phyloP scores from a whole-genome alignment of 2,113 vertebrate genomes.

The Saguinus midas region DNA sequence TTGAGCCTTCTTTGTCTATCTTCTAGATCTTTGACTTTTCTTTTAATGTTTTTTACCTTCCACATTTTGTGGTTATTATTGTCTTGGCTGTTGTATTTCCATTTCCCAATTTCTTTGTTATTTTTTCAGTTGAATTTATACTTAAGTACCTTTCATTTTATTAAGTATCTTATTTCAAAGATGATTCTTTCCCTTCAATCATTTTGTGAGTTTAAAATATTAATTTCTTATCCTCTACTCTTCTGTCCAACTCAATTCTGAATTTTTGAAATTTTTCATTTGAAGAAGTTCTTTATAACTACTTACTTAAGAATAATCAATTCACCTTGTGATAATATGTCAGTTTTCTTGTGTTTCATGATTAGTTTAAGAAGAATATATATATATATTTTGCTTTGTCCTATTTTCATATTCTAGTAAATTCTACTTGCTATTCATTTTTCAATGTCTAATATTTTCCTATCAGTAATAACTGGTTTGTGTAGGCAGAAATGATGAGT shows the following conservation, averaged over 20 bases:
- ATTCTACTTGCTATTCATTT: neutral
- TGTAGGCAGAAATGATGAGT: neutral
- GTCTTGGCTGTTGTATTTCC: neutral
- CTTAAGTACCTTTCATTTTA: neutral
- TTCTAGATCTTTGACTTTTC: neutral
- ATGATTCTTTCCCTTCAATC: neutral
- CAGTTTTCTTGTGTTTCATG: neutral
- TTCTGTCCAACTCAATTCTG: neutral
- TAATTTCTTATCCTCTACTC: neutral
- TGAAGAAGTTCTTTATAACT: neutral
- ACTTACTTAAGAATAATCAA: neutral
- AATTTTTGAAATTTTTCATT: neutral
- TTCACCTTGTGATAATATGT: neutral
- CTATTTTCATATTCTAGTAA: neutral
- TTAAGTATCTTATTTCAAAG: neutral
- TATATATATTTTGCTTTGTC: neutral
- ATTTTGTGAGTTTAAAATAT: neutral
- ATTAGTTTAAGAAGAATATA: neutral
- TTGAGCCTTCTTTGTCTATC: neutral
- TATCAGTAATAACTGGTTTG: neutral
- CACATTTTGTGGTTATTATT: neutral
- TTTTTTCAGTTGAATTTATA: neutral
- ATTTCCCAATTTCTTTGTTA: neutral
- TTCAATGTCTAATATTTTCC: slow-evolving; percentile 4
- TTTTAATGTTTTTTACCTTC: neutral